Base-by-base conservation (phyloP, 2,113 vertebrate genomes). In the Orthonyx spaldingii region DNA sequence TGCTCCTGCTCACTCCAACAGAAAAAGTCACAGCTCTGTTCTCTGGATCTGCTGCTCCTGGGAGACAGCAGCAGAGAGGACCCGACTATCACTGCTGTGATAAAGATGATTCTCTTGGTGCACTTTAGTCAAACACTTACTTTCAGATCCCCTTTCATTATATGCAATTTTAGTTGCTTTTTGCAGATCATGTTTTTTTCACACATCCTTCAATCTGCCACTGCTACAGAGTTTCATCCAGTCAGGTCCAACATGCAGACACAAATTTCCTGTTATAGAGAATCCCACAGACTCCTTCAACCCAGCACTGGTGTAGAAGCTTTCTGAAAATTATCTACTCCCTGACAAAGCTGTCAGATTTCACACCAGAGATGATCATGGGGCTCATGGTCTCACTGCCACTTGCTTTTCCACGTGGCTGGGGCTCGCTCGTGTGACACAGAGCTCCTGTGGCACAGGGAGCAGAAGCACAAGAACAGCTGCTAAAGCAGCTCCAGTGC, bases 321-420 rank as follows among this genome's bases (percentile, higher is more conserved):
- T 80, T 61, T 72, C 59, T 72, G 63, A 83, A 69, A 90, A 61
- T 32, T 9, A 26, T 22, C 47, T 12, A 3, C 17, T 47, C 27
- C 76, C 53, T 41, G 32, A 70, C 47, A 84, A 46, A 76, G 42
- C 41, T 50, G 44, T 32, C 0, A 0, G 39, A 57, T 69, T 82
- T 61, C 89, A 79, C 61, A 50, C 16, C 24, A 18, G 5, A 79
- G 46, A 37, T 8, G 33, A 83, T 46, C n/a, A 26, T 5, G 9
- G 0, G 0, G 42, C 30, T 83, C n/a, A 42, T 0, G 0, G 28
- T 42, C 47, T 83, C 6, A 0, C 33, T 69, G 37, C 19, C 30
- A 17, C 79, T 64, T 35, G 55, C n/a, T 65, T 70, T 71, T 2
- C 68, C 75, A 84, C 0, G 0, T 33, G 70, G 47, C 39, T 61